These are phyloP conservation scores for Bucorvus abyssinicus DNA, from an alignment of 2,797 vertebrate species.

Conservation along the genomic window DNA sequence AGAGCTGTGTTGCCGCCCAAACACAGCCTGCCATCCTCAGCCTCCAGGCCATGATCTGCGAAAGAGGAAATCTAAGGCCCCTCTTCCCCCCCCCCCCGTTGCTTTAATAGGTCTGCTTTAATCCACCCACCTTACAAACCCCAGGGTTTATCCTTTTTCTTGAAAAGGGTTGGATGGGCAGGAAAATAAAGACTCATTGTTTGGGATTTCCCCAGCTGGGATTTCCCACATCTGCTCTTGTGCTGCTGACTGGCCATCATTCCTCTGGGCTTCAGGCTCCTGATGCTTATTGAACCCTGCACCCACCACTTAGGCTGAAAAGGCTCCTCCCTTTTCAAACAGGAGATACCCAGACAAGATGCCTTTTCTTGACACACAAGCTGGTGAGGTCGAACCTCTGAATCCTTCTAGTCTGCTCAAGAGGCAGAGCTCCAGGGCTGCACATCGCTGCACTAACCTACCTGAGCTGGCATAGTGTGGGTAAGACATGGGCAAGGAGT, in stretches of 20 bases:
- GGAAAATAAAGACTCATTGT: not conserved
- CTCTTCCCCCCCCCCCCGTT: not conserved
- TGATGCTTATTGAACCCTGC: not conserved
- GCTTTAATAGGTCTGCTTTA: not conserved
- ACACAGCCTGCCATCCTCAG: not conserved
- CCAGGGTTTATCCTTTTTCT: not conserved
- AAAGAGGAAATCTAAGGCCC: not conserved
- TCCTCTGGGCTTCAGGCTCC: not conserved
- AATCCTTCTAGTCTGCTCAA: not conserved
- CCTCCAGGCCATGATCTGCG: rapidly evolving
- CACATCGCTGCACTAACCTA: not conserved
- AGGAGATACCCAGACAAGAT: not conserved
- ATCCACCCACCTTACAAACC: not conserved
- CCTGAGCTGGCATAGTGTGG: not conserved
- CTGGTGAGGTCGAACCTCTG: not conserved
- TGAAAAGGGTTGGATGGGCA: not conserved
- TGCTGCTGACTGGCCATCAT: not conserved
- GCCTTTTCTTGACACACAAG: not conserved
- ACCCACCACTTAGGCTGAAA: not conserved
- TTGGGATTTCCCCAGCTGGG: not conserved
- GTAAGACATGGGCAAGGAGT: not conserved
- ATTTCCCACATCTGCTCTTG: not conserved
- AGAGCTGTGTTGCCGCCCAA: not conserved
- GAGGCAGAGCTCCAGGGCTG: not conserved
- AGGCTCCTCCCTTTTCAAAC: not conserved